Conservation (phyloP, 2,888 invertebrate species). For the Netelia inedita region DNA sequence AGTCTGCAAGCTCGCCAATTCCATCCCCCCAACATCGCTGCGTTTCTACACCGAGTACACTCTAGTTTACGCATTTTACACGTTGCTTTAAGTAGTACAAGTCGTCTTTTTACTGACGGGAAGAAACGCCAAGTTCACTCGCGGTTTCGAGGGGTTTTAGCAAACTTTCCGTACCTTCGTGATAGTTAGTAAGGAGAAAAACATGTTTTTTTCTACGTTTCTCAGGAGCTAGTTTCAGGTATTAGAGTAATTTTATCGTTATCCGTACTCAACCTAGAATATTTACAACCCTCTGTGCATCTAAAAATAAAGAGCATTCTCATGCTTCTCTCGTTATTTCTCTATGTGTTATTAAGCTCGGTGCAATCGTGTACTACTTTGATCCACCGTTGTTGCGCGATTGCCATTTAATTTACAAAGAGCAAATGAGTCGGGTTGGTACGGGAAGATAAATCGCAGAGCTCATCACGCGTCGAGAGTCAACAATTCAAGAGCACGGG, state of each 20-base stretch:
- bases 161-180: neutral
- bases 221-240: no score
- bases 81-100: neutral
- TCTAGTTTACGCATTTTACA: neutral
- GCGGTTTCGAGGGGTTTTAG: neutral
- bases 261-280: no score
- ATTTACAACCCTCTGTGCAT: neutral
- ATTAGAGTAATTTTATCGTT: no score
- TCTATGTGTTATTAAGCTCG: neutral
- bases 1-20: neutral
- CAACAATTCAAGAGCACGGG: constrained; percentile 37
- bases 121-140: neutral
- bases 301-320: neutral
- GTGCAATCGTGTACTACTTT: neutral
- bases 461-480: constrained; percentile 22
- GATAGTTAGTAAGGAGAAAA: no score
- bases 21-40: neutral
- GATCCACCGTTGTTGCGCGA: neutral
- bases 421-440: constrained; percentile 4
- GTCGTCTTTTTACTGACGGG: neutral
- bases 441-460: constrained; percentile 36
- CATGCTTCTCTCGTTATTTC: neutral
- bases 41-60: neutral
- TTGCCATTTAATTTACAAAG: constrained; percentile 27
- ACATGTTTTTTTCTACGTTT: no score